These are phyloP conservation scores for Leucosticte australis DNA, from an alignment of 2,113 vertebrate species.

Conservation along the genomic window DNA sequence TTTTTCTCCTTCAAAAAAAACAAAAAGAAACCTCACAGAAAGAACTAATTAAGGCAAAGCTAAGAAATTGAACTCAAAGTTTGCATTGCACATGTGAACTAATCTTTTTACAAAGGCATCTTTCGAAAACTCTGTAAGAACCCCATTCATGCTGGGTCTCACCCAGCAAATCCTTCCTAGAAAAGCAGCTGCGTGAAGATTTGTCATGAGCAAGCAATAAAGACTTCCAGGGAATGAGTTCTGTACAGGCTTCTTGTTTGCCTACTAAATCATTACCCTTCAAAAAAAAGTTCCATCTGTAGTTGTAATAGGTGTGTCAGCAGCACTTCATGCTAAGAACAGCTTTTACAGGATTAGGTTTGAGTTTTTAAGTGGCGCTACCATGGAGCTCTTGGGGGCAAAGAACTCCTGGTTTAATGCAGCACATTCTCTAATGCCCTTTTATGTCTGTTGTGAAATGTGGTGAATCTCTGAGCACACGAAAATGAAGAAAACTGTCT, in stretches of 20 bases:
- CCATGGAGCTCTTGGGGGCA: not conserved
- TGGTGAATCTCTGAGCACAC: not conserved
- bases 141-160: not conserved
- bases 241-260: constrained; percentile 2
- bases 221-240: constrained; percentile 21
- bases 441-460: not conserved
- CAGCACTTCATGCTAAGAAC: not conserved
- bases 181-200: not conserved
- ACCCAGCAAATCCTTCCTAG: constrained; percentile 31
- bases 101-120: constrained; percentile 50
- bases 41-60: constrained; percentile 63
- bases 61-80: constrained; percentile 44
- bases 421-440: not conserved
- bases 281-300: not conserved
- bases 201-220: constrained; percentile 41
- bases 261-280: not conserved
- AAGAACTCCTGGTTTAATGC: constrained; percentile 9
- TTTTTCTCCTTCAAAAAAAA: not conserved
- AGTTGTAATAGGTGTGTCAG: not conserved
- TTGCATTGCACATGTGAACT: constrained; percentile 59
- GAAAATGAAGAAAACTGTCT: constrained; percentile 7
- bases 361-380: not conserved
- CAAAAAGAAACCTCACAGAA: not conserved
- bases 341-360: constrained; percentile 23
- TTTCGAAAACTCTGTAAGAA: constrained; percentile 3